phyloP scores from a whole-genome alignment of 2,113 vertebrate genomes.

The Tursiops truncatus region DNA sequence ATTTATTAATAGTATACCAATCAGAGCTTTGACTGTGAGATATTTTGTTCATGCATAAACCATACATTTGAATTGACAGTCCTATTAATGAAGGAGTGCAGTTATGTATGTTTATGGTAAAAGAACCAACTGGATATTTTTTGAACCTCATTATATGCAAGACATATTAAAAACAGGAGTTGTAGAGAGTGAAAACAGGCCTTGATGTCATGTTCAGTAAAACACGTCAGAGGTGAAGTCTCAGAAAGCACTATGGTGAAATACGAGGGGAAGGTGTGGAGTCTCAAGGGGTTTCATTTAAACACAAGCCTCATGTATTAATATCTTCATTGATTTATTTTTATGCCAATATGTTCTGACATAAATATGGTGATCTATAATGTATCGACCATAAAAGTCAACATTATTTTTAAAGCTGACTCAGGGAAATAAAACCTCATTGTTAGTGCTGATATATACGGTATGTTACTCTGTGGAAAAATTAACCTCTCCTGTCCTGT shows the following conservation, averaged over 20 bases:
- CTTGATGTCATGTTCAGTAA: constrained; percentile 54
- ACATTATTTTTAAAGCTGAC: constrained; percentile 81
- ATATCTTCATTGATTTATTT: constrained; percentile 79
- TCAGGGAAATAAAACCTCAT: constrained; percentile 72
- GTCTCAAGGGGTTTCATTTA: constrained; percentile 62
- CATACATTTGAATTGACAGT: constrained; percentile 29
- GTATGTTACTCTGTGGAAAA: not conserved
- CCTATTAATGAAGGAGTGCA: constrained; percentile 47
- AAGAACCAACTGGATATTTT: constrained; percentile 23
- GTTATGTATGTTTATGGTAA: constrained; percentile 25
- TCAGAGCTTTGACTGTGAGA: constrained; percentile 46
- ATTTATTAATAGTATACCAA: constrained; percentile 30
- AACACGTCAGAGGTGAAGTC: constrained; percentile 54
- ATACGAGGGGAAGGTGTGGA: constrained; percentile 2
- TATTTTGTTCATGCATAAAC: constrained; percentile 28
- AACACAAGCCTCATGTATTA: constrained; percentile 62
- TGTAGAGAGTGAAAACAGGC: constrained; percentile 21
- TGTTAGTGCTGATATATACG: constrained; percentile 63
- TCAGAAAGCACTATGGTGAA: not conserved
- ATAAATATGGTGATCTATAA: constrained; percentile 69
- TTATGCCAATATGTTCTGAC: constrained; percentile 76
- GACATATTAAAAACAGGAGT: constrained; percentile 50
- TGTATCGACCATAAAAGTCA: constrained; percentile 74
- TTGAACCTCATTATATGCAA: constrained; percentile 32
- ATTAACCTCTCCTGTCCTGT: constrained; percentile 29